Evolutionary conservation across 2,113 vertebrate genomes (phyloP).

Genomic region (Calidris pygmaea): DNA sequence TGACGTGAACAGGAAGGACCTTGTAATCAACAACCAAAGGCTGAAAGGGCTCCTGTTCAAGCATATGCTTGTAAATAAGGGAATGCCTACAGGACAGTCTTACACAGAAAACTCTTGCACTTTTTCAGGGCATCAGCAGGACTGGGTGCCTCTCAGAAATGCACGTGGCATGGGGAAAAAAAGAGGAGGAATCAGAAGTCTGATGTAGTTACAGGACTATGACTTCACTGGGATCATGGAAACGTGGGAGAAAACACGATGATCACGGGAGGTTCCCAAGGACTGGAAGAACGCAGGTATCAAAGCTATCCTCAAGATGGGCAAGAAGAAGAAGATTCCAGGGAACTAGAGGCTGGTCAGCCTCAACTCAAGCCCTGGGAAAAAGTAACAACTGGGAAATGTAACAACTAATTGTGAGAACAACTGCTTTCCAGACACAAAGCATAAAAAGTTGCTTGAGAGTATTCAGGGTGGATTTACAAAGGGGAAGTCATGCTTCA

Average conservation of each 20-base stretch:
- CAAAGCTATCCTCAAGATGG: neutral
- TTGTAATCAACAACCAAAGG: neutral
- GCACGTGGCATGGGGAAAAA: accelerated
- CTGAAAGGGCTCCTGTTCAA: neutral
- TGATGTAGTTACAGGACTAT: neutral
- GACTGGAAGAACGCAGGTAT: neutral
- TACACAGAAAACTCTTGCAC: accelerated
- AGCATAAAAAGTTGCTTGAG: neutral
- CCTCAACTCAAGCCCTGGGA: neutral
- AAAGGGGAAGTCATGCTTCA: neutral
- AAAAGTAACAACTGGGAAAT: neutral
- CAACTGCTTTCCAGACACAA: neutral
- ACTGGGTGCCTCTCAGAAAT: neutral
- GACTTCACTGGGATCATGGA: neutral
- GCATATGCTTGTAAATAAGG: neutral
- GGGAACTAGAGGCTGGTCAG: neutral
- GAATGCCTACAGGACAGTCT: neutral
- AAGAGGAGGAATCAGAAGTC: neutral
- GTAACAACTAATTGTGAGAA: neutral
- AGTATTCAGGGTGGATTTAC: neutral
- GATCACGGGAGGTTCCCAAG: neutral
- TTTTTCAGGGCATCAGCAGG: neutral
- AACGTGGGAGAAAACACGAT: neutral
- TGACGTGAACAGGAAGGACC: neutral
- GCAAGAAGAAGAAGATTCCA: neutral